Evolutionary conservation across 2,797 vertebrate genomes (phyloP).

Genomic region (Danionella dracula): DNA sequence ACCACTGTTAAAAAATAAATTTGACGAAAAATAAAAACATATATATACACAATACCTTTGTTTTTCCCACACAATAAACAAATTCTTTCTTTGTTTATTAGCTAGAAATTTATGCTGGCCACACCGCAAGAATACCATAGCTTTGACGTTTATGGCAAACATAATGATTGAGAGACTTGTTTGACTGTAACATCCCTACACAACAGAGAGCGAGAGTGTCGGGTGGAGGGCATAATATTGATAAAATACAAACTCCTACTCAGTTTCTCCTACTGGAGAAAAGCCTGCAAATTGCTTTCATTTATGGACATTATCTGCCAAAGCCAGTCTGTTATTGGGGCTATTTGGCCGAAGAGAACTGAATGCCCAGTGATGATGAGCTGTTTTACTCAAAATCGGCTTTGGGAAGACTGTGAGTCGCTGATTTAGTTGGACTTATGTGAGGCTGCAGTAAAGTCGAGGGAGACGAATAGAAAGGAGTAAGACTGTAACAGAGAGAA

Average conservation of each 20-base stretch:
- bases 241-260: conserved; percentile 14
- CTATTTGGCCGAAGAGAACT: background rate
- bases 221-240: background rate
- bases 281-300: conserved; percentile 27
- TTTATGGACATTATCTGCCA: conserved; percentile 5
- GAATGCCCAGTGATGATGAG: conserved; percentile 1
- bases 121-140: background rate
- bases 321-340: background rate
- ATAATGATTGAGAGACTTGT: background rate
- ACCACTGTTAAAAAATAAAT: too few species aligned
- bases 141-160: background rate
- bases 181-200: background rate
- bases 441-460: too few species aligned
- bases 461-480: too few species aligned
- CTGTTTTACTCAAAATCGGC: conserved; percentile 2
- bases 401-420: conserved; percentile 12
- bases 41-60: too few species aligned
- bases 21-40: too few species aligned
- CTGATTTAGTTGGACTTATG: too few species aligned
- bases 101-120: background rate
- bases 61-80: too few species aligned
- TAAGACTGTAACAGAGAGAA: too few species aligned
- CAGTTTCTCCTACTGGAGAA: background rate
- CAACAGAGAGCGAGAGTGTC: too few species aligned
- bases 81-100: background rate